Evolutionary conservation across 2,113 vertebrate genomes (phyloP), one percentile per base, ranked within the genome.

Genomic region (Delphinus delphis): DNA sequence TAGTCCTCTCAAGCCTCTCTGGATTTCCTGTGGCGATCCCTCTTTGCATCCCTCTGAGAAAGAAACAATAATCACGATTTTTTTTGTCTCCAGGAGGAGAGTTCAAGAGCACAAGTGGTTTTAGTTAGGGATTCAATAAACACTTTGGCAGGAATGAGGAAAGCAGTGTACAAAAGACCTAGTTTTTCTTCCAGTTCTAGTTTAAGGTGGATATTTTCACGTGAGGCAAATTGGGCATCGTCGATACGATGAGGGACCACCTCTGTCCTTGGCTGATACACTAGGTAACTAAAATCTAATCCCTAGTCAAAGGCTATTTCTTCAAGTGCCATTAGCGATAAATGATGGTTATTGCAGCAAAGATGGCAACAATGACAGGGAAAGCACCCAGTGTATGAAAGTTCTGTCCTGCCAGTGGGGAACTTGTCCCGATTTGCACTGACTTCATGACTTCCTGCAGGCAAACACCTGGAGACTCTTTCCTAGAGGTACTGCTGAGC

Each of bases 41-140:
- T 87, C 68, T 93, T 90, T 81, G 77, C 90, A 76, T 84, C 53
- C 68, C 63, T 92, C 83, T 70, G 53, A 95, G 79, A 96, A 97
- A 92, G 68, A 96, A 96, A 92, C 60, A 96, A 91, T 81, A 79
- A 98, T 94, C 31, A 9, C 94, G 80, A 14, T 70, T 85, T 33
- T 63, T 89, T 82, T 62, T 81, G 87, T 80, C 71, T 1, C 6
- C 21, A 58, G 90, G 86, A 97, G 65, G 47, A 84, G 76, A 87
- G 89, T 95, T 96, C n/a, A 92, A 97, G 80, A 98, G 60, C n/a
- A 31, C 94, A 98, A 98, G 85, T 0, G 0, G 36, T 96, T 97
- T 97, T 93, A 95, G 90, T 97, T 98, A 97, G 97, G 96, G 77
- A 93, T 85, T 90, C 82, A 92, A 60, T 80, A 91, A 98, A 97